Conservation (phyloP, 2,888 invertebrate genomes). For the Callyntrura guangdongensis region DNA sequence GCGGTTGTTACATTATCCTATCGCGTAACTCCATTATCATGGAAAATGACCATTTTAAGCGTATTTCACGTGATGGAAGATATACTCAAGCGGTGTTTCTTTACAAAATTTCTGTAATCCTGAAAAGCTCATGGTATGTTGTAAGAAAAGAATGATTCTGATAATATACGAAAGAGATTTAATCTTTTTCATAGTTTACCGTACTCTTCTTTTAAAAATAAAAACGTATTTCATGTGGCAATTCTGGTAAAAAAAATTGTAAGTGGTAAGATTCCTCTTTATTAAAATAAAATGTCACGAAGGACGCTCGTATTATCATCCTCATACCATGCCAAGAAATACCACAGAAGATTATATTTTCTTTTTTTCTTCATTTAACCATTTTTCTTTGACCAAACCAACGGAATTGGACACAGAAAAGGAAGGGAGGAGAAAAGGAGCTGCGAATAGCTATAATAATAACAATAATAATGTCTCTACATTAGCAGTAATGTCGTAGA, state of each 20-base stretch:
- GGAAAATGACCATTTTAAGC: slow-evolving; percentile 63
- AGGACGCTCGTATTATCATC: neutral
- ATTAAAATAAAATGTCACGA: neutral
- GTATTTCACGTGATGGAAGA: slow-evolving; percentile 65
- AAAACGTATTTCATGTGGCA: neutral
- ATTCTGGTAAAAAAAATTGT: neutral
- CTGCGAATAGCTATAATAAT: neutral
- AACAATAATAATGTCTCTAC: neutral
- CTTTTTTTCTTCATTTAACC: neutral
- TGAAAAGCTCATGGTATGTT: slow-evolving; percentile 3
- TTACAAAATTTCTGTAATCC: neutral
- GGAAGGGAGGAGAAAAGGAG: neutral
- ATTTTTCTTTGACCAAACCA: neutral
- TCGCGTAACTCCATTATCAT: slow-evolving; percentile 64
- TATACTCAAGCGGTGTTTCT: neutral
- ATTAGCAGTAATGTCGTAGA: neutral
- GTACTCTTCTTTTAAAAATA: neutral
- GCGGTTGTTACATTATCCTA: slow-evolving; percentile 62
- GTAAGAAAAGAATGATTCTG: slow-evolving; percentile 34
- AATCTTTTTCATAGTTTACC: neutral
- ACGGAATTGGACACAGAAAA: neutral
- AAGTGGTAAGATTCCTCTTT: neutral
- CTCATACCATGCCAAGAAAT: neutral
- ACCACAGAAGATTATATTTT: neutral
- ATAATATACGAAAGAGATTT: slow-evolving; percentile 34